Conservation (phyloP, 2,888 invertebrate genomes). For the Drosophila antonietae region DNA sequence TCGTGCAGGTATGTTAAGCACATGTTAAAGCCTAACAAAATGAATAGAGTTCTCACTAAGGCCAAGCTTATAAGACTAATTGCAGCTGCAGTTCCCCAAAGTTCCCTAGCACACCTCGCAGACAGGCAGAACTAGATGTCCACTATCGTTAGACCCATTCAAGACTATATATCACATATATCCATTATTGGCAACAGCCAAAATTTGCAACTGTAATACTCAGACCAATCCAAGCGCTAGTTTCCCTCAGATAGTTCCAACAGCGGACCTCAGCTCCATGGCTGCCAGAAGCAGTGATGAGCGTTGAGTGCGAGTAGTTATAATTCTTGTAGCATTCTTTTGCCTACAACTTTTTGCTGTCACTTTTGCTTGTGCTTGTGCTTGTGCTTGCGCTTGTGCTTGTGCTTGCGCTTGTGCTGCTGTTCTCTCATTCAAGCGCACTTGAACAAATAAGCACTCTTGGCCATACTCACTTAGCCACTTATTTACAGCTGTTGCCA, state of each 20-base stretch:
- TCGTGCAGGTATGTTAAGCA: too few species aligned
- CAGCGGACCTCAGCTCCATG: not conserved
- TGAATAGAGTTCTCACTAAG: too few species aligned
- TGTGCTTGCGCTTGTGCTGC: conserved; percentile 27
- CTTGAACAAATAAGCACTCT: conserved; percentile 69
- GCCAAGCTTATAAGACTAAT: too few species aligned
- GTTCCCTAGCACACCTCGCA: too few species aligned
- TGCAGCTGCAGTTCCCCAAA: too few species aligned
- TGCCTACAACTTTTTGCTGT: conserved; percentile 52
- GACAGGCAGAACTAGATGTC: too few species aligned
- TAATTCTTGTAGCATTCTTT: conserved; percentile 46
- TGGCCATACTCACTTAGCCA: conserved; percentile 67
- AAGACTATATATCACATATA: too few species aligned
- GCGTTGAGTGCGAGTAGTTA: conserved; percentile 28
- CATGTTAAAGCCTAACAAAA: too few species aligned
- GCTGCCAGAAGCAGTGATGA: not conserved
- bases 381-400: conserved; percentile 2
- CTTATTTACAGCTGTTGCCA: conserved; percentile 63
- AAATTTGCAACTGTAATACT: not conserved
- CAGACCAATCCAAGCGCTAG: not conserved
- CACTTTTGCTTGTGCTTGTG: conserved; percentile 30
- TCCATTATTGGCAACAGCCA: too few species aligned
- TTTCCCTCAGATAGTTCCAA: not conserved
- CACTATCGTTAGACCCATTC: too few species aligned
- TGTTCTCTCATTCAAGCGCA: conserved; percentile 65